Evolutionary conservation across 2,888 invertebrate species (phyloP), one percentile per base, ranked within the genome.

Genomic region (Plebejus anna): DNA sequence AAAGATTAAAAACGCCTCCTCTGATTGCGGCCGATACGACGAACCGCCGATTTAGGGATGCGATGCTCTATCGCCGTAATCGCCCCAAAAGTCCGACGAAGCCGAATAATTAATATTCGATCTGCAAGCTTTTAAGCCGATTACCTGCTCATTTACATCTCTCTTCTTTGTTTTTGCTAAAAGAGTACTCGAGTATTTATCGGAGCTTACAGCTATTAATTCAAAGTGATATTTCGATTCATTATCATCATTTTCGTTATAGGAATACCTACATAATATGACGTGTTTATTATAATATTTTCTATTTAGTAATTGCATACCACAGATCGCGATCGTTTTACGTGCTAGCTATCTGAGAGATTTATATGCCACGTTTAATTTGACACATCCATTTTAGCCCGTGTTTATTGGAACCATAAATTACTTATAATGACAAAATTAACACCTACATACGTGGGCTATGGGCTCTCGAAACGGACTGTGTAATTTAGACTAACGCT

Each of bases 1-100:
- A 90, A 90, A 92, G 86, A 91, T 90, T 89, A 89, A 92, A 91
- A 92, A 88, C 84, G 84, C 85, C 82, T 85, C 84, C 82, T 81
- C 84, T 87, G 92, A 91, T 92, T 90, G 89, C 87, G 84, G 82
- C 83, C 81, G 90, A 91, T 91, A 89, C 84, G 84, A 81, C 79
- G 84, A 80, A 82, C 80, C 82, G 78, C 81, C 84, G 85, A 85
- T 87, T 86, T 86, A 83, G 85, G 84, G 82, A 84, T 81, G 80
- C 79, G 22, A 72, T 81, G 81, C 79, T 80, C 81, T 85, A 87
- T 83, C 82, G 79, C 76, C 79, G 81, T 82, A 82, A 84, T 83
- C 82, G 84, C 78, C 80, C 78, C 80, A 78, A 81, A 80, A 82
- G 80, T 81, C 76, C 79, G 79, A 84, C 82, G 82, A 81, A 77